phyloP scores from a whole-genome alignment of 64 coral and sea anemone genomes.

The Actinia tenebrosa region DNA sequence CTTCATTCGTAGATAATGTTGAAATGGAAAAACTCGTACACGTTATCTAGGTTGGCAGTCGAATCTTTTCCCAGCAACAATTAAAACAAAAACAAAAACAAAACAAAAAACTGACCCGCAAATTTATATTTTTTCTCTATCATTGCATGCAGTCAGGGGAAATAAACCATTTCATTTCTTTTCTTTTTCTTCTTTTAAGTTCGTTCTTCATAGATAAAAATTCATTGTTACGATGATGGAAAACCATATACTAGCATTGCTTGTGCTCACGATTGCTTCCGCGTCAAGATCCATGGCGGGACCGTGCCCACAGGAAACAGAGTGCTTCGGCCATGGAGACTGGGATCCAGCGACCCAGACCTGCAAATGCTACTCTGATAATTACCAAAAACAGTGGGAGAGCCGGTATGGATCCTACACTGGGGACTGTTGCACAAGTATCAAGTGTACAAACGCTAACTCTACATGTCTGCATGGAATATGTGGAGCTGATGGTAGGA shows the following conservation, averaged over 20 bases:
- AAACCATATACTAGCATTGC: not conserved
- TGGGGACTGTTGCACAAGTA: slow-evolving; percentile 72
- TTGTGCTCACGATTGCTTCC: not conserved
- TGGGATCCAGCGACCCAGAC: slow-evolving; percentile 50
- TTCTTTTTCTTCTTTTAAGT: no score
- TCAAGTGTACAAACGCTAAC: slow-evolving; percentile 57
- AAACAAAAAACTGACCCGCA: no score
- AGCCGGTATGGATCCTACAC: slow-evolving; percentile 44
- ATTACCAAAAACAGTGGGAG: slow-evolving; percentile 12
- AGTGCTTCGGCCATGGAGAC: slow-evolving; percentile 74
- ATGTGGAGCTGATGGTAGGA: slow-evolving; percentile 54
- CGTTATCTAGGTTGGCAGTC: no score
- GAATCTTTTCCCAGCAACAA: no score
- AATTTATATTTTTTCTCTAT: no score
- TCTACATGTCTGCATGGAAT: slow-evolving; percentile 70
- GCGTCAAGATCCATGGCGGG: not conserved
- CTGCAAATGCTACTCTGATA: slow-evolving; percentile 26
- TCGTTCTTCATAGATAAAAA: not conserved
- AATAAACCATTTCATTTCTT: no score
- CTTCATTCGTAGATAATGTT: no score
- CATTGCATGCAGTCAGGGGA: no score
- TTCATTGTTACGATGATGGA: not conserved
- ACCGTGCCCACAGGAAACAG: slow-evolving; percentile 53
- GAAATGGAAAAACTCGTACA: no score
- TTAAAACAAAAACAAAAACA: no score